Conservation (phyloP, 2,113 vertebrate genomes). For the Callaeas wilsoni region DNA sequence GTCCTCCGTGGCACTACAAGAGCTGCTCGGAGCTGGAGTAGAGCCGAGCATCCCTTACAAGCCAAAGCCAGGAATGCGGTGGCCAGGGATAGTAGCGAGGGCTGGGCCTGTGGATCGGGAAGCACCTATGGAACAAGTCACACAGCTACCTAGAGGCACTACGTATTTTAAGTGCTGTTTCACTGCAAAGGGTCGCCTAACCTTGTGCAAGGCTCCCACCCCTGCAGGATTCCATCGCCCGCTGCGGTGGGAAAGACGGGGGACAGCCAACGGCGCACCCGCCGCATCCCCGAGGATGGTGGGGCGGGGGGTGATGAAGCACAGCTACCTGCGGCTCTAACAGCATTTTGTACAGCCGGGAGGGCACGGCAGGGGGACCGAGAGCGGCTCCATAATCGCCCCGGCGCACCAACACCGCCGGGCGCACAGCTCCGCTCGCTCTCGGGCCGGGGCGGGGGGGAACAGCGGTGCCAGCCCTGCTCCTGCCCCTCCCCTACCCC, state of each 20-base stretch:
- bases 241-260: background rate
- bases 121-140: background rate
- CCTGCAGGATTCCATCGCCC: background rate
- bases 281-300: background rate
- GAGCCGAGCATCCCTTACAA: accelerated
- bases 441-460: background rate
- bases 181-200: accelerated
- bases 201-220: accelerated
- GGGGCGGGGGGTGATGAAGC: accelerated
- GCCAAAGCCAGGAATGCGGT: background rate
- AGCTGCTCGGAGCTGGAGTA: accelerated
- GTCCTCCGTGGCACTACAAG: too few species aligned
- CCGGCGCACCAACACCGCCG: accelerated
- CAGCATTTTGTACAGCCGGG: accelerated
- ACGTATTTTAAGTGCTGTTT: background rate
- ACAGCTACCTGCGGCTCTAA: accelerated
- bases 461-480: too few species aligned
- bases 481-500: too few species aligned
- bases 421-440: accelerated
- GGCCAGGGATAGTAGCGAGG: background rate
- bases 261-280: accelerated
- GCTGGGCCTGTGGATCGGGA: accelerated
- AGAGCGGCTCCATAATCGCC: accelerated
- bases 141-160: background rate
- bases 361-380: too few species aligned